phyloP scores from a whole-genome alignment of 37 sponge, comb jelly and placozoan genomes.

The Amphimedon queenslandica region DNA sequence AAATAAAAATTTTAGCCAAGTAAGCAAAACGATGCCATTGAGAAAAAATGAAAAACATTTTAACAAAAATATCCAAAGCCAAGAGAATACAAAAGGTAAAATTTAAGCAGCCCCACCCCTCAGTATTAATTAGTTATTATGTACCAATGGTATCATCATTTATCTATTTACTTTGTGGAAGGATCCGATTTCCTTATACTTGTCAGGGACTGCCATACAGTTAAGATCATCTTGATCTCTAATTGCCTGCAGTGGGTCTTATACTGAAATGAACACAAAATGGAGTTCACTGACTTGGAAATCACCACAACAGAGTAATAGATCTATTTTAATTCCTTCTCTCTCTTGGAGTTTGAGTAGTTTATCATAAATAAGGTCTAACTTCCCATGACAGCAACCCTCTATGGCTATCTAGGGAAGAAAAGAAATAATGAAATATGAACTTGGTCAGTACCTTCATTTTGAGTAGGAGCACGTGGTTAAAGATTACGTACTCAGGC shows the following conservation, averaged over 20 bases:
- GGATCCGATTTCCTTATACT: slow-evolving; percentile 78
- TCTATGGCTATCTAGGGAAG: slow-evolving; percentile 86
- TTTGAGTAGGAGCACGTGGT: no score
- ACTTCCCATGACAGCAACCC: slow-evolving; percentile 93
- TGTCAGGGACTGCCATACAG: slow-evolving; percentile 85
- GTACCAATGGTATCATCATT: no score
- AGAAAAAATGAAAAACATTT: not conserved
- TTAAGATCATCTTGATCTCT: slow-evolving; percentile 73
- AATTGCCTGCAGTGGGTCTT: no score
- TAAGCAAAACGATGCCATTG: not conserved
- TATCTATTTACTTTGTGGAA: slow-evolving; percentile 89
- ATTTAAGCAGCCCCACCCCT: no score
- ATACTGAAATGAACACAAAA: no score
- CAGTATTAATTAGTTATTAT: no score
- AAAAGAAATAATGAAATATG: no score
- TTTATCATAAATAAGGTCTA: slow-evolving; percentile 86
- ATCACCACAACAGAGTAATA: slow-evolving; percentile 95
- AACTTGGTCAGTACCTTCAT: no score
- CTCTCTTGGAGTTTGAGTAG: slow-evolving; percentile 44
- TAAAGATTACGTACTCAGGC: no score
- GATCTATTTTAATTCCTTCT: slow-evolving; percentile 79
- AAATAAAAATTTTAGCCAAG: no score
- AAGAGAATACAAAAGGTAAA: no score
- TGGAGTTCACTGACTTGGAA: slow-evolving; percentile 82
- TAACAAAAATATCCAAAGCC: not conserved